Percentiles rank a stretch among this genome's conserved stretches.
phyloP scores from a whole-genome alignment of 2,888 invertebrate species.

The Chironomus riparius region DNA sequence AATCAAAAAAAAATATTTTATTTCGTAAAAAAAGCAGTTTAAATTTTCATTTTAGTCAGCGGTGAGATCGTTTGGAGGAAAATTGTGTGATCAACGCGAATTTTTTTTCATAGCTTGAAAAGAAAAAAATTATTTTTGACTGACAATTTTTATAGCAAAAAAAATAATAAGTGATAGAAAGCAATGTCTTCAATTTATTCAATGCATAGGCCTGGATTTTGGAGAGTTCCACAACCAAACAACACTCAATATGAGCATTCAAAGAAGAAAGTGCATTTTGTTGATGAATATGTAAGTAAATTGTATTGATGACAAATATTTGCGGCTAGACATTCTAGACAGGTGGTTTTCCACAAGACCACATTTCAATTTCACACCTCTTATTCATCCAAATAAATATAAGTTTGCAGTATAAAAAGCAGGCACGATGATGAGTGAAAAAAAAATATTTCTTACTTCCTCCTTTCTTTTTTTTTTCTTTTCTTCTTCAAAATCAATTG shows the following conservation, averaged over 20 bases:
- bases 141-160: too few relatives aligned
- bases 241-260: background rate
- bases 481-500: too few relatives aligned
- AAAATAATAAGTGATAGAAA: background rate
- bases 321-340: background rate
- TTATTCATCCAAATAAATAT: too few relatives aligned
- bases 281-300: conserved; percentile 21
- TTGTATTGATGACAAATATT: background rate
- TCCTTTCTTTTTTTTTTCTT: too few relatives aligned
- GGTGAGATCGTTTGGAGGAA: conserved; percentile 22
- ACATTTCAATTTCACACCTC: too few relatives aligned
- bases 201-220: conserved; percentile 51
- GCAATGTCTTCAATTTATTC: conserved; percentile 23
- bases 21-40: background rate
- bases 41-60: conserved; percentile 13
- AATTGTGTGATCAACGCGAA: background rate
- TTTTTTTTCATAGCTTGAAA: background rate
- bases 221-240: conserved; percentile 45
- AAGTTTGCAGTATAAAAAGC: too few relatives aligned
- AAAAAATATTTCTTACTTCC: too few relatives aligned
- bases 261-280: conserved; percentile 18
- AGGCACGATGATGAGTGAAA: too few relatives aligned
- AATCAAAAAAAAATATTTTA: background rate
- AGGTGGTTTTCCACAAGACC: background rate
- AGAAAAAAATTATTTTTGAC: background rate